Conservation (phyloP, 2,113 vertebrate species). For the Glareola pratincola region DNA sequence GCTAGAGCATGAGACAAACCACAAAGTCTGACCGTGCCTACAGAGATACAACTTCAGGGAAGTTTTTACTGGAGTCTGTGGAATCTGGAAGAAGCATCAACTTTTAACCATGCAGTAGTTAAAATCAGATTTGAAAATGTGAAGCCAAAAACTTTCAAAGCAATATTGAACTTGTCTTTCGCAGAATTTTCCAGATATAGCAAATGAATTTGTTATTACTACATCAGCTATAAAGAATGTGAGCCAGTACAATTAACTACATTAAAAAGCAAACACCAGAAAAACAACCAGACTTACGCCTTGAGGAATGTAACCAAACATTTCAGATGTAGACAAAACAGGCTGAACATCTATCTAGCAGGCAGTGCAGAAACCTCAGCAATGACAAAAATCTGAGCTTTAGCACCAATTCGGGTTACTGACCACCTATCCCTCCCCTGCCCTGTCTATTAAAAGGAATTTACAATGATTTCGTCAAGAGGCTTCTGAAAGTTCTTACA, state of each 20-base stretch:
- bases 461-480: neutral
- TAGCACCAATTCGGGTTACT: neutral
- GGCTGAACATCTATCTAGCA: neutral
- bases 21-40: neutral
- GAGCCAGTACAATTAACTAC: neutral
- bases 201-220: neutral
- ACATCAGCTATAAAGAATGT: neutral
- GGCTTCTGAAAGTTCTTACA: neutral
- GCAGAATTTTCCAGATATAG: neutral
- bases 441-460: neutral
- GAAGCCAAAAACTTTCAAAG: neutral
- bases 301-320: neutral
- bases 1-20: neutral
- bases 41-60: fast-evolving
- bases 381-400: neutral
- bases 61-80: no score
- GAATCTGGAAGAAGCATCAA: neutral
- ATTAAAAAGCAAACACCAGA: neutral
- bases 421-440: neutral
- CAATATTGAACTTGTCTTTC: fast-evolving
- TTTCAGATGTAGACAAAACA: neutral
- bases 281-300: neutral
- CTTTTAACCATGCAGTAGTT: neutral
- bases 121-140: neutral
- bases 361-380: neutral